phyloP scores from a whole-genome alignment of 37 sponge, comb jelly and placozoan species.

The Tethya wilhelma region DNA sequence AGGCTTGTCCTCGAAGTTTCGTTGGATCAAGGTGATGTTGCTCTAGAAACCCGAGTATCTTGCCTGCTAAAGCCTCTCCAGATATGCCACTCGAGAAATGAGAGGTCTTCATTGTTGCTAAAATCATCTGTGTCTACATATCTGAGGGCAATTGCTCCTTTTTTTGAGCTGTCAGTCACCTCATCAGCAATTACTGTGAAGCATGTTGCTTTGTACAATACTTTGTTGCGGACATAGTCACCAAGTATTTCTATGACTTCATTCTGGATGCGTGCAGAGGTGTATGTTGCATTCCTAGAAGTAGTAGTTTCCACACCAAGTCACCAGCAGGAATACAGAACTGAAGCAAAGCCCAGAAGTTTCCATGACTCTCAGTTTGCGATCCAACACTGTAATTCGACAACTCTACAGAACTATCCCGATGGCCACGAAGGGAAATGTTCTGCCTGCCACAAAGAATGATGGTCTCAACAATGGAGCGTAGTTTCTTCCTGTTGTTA shows the following conservation, averaged over 20 bases:
- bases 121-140: too few species aligned
- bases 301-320: constrained; percentile 31
- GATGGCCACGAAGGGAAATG: constrained; percentile 67
- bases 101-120: constrained; percentile 80
- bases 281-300: constrained; percentile 59
- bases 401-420: constrained; percentile 38
- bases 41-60: constrained; percentile 28
- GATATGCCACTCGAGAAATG: constrained; percentile 60
- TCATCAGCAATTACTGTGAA: constrained; percentile 43
- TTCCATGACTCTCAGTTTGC: constrained; percentile 63
- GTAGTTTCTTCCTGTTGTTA: constrained; percentile 3
- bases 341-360: constrained; percentile 52
- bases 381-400: not conserved
- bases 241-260: constrained; percentile 54
- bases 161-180: too few species aligned
- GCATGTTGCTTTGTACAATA: constrained; percentile 18
- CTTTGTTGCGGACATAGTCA: constrained; percentile 39
- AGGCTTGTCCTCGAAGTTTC: constrained; percentile 77
- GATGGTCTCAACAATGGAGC: constrained; percentile 27
- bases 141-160: too few species aligned
- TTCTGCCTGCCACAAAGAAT: constrained; percentile 21
- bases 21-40: constrained; percentile 46
- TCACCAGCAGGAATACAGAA: constrained; percentile 61
- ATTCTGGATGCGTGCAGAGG: constrained; percentile 48
- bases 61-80: constrained; percentile 66